Evolutionary conservation across 2,113 vertebrate genomes (phyloP), one percentile per base, ranked within the genome.

Genomic region (Halichoerus grypus): DNA sequence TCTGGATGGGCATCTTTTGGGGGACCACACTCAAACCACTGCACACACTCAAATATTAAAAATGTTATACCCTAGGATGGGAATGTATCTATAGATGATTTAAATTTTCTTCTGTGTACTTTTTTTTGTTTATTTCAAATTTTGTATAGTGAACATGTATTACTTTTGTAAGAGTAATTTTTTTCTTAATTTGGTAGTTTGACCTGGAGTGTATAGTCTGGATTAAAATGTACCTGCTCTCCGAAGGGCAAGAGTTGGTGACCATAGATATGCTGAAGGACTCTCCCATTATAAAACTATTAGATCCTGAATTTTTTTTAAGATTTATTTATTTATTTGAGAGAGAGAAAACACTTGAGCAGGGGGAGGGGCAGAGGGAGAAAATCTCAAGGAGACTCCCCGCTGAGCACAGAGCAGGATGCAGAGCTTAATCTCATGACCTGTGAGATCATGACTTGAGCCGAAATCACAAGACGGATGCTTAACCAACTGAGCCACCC

Each of bases 81-180:
- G 5, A 57, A 3, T 88, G 53, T 16, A 28, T 53, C 39, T 72
- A 91, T 13, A 88, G 7, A 19, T 89, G 21, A 65, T 89, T 33
- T 83, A 51, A 74, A 89, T 74, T 16, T 86, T 91, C 59, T 59
- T 91, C 49, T 85, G 67, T 79, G 71, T 51, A 9, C 51, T 79
- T 86, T 91, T 86, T 91, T 95, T 74, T 88, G 24, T n/a, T 95
- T 67, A 72, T 63, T 95, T 49, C 12, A 81, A 63, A 88, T 87
- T 63, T 71, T 71, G 14, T 42, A 71, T 42, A 53, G 42, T 72
- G 7, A n/a, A 22, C 13, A 19, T 26, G 4, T 72, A n/a, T 81
- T 67, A 72, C 28, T 69, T 80, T 51, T 71, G 6, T 61, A 69
- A 91, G 63, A 31, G 15, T 61, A 49, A 69, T 59, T 71, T 39